Evolutionary conservation across 2,888 invertebrate genomes (phyloP).

Genomic region (Leptopilina syphax): DNA sequence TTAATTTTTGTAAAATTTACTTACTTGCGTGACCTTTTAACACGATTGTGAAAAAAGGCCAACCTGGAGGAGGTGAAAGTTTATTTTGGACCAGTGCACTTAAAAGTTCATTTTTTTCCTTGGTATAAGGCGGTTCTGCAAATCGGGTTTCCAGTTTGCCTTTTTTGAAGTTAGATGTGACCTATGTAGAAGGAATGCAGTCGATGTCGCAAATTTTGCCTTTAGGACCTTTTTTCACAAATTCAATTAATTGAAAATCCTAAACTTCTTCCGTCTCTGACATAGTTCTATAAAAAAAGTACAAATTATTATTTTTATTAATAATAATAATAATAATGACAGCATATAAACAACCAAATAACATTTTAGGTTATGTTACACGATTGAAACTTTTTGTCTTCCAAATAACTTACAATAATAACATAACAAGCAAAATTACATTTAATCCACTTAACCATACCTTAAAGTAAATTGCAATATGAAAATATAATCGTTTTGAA

Average conservation of each 20-base stretch:
- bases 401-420: not conserved
- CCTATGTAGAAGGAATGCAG: not conserved
- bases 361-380: too few relatives aligned
- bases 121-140: not conserved
- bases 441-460: too few relatives aligned
- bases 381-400: not conserved
- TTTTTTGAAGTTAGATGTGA: not conserved
- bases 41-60: not conserved
- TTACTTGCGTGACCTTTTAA: too few relatives aligned
- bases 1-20: too few relatives aligned
- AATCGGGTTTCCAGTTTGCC: constrained; percentile 1
- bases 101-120: not conserved
- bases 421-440: too few relatives aligned
- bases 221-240: not conserved
- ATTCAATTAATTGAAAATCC: not conserved
- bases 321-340: too few relatives aligned
- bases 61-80: not conserved
- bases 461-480: too few relatives aligned
- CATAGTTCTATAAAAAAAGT: too few relatives aligned
- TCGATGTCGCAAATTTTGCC: not conserved
- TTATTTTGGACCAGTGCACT: not conserved
- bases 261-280: not conserved
- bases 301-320: too few relatives aligned
- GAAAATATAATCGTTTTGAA: too few relatives aligned
- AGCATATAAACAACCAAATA: too few relatives aligned